A percentile compares a stretch with the other conserved stretches of the same genome.
These are phyloP conservation scores for Darevskia nairensis DNA, from an alignment of 2,797 vertebrate species.

Conservation along the genomic window DNA sequence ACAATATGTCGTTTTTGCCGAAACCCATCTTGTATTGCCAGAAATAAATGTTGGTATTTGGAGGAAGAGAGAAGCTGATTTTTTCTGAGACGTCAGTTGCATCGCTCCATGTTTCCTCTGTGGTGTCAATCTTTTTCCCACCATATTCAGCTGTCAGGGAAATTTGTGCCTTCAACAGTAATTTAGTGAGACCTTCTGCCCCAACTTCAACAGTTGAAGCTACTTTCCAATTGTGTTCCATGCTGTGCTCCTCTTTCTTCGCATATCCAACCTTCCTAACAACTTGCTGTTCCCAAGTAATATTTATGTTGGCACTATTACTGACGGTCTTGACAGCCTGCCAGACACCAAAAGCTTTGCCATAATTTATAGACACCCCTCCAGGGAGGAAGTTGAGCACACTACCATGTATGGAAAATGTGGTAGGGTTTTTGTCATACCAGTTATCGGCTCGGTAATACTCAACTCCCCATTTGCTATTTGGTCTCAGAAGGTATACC, in stretches of 20 bases:
- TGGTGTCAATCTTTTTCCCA: not conserved
- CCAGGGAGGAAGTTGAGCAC: slow-evolving; percentile 10
- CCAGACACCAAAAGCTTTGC: not conserved
- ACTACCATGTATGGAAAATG: slow-evolving; percentile 27
- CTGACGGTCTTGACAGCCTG: not conserved
- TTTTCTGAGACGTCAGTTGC: not conserved
- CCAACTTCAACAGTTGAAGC: no score
- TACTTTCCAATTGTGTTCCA: not conserved
- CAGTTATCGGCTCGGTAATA: not conserved
- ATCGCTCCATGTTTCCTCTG: not conserved
- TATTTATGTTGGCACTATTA: rapidly evolving
- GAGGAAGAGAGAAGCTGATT: not conserved
- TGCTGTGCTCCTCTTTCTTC: not conserved
- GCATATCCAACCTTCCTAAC: not conserved
- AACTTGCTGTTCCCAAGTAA: not conserved
- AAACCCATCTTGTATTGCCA: not conserved
- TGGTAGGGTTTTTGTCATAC: not conserved
- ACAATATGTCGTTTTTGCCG: not conserved
- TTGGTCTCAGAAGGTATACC: slow-evolving; percentile 29
- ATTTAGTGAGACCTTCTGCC: not conserved
- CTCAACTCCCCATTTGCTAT: slow-evolving; percentile 35
- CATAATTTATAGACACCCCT: not conserved
- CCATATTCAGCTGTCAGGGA: not conserved
- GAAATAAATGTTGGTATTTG: not conserved
- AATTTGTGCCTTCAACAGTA: not conserved